Evolutionary conservation across 2,113 vertebrate species (phyloP).

Genomic region (Neolamprologus longior): DNA sequence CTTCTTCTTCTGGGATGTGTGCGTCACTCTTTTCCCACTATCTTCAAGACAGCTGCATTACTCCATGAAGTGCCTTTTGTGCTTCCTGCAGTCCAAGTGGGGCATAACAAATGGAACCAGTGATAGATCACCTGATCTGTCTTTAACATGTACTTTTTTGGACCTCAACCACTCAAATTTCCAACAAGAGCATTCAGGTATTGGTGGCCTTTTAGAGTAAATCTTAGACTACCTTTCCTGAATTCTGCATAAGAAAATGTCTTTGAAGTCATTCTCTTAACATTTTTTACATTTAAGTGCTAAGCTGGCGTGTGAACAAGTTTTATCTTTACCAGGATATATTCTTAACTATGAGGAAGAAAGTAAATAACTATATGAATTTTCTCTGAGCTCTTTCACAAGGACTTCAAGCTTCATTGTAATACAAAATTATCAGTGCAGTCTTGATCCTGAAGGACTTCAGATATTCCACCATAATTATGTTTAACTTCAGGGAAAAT

Average conservation of each 20-base stretch:
- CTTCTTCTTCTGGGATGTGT: not conserved
- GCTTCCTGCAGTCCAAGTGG: not conserved
- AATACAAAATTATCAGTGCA: not conserved
- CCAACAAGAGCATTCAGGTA: not conserved
- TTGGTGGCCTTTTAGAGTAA: not conserved
- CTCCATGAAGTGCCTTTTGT: not conserved
- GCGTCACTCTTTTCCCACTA: slow-evolving; percentile 4
- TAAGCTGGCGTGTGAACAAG: not conserved
- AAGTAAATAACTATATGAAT: not conserved
- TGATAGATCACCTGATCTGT: not conserved
- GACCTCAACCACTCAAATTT: not conserved
- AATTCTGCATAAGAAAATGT: not conserved
- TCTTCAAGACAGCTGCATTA: slow-evolving; percentile 2
- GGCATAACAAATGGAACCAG: not conserved
- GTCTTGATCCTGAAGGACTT: not conserved
- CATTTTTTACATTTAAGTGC: not conserved
- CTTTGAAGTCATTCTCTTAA: not conserved
- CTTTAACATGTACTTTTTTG: not conserved
- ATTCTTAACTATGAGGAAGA: not conserved
- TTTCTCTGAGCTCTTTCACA: not conserved
- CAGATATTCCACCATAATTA: not conserved
- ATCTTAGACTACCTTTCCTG: not conserved
- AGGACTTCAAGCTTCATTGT: not conserved
- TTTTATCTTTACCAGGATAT: not conserved
- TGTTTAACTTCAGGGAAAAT: not conserved